Percentiles rank a stretch among this genome's conserved stretches.
These are phyloP conservation scores for Clunio marinus DNA, from an alignment of 2,888 invertebrate species.

Conservation along the genomic window DNA sequence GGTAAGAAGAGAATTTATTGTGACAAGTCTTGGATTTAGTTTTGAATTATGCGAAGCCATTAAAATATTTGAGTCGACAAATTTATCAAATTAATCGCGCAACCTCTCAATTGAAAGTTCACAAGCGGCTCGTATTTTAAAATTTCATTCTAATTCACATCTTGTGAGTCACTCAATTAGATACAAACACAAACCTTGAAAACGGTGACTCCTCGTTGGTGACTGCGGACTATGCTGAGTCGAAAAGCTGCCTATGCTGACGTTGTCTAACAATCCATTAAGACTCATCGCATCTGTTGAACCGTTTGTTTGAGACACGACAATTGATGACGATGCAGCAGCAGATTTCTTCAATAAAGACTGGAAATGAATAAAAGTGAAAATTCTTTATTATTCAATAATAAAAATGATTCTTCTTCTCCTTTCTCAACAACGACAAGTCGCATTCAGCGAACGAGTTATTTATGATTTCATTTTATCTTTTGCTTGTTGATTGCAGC, in stretches of 20 bases:
- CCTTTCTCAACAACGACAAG: too few relatives aligned
- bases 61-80: not conserved
- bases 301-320: constrained; percentile 38
- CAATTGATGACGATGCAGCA: not conserved
- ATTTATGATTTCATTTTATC: too few relatives aligned
- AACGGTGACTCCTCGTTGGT: not conserved
- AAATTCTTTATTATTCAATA: constrained; percentile 1
- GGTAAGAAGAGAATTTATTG: not conserved
- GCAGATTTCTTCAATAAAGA: constrained; percentile 41
- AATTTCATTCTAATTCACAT: not conserved
- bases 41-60: not conserved
- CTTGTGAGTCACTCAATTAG: not conserved
- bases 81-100: constrained; percentile 1
- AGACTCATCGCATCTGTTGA: constrained; percentile 46
- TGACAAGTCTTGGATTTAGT: not conserved
- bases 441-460: too few relatives aligned
- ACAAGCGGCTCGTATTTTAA: not conserved
- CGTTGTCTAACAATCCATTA: constrained; percentile 45
- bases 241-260: constrained; percentile 45
- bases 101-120: too few relatives aligned
- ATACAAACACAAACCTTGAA: not conserved
- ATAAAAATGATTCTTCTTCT: constrained; percentile 12
- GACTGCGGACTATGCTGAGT: constrained; percentile 41
- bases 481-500: not conserved
- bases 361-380: constrained; percentile 40